phyloP scores from a whole-genome alignment of 2,113 vertebrate species.

The Hippoglossus stenolepis region DNA sequence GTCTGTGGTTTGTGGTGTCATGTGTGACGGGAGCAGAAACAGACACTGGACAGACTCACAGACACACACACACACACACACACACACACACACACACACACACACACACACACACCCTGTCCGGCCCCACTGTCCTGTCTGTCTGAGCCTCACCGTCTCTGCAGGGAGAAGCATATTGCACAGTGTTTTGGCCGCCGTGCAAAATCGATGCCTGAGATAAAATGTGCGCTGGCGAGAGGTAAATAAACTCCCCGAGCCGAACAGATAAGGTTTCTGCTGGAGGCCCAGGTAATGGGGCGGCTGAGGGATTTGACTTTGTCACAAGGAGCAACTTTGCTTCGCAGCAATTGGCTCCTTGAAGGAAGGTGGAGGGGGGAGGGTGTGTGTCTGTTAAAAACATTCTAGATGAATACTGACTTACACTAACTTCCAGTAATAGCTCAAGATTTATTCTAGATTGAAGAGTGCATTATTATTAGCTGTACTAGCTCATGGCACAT shows the following conservation, averaged over 20 bases:
- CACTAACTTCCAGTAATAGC: not conserved
- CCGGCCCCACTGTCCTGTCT: slow-evolving; percentile 4
- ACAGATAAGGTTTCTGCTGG: slow-evolving; percentile 58
- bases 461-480: not conserved
- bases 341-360: slow-evolving; percentile 9
- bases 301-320: slow-evolving; percentile 64
- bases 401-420: not conserved
- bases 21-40: too few species aligned
- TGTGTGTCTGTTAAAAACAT: too few species aligned
- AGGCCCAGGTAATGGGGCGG: slow-evolving; percentile 26
- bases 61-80: not conserved
- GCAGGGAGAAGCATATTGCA: slow-evolving; percentile 50
- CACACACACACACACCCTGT: not conserved
- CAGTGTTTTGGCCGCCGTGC: slow-evolving; percentile 71
- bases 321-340: slow-evolving; percentile 33
- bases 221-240: slow-evolving; percentile 60
- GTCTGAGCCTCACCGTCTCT: slow-evolving; percentile 22
- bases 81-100: too few species aligned
- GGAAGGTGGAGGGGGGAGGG: not conserved
- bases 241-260: slow-evolving; percentile 67
- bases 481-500: too few species aligned
- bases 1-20: not conserved
- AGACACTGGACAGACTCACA: not conserved
- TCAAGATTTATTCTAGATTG: not conserved
- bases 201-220: slow-evolving; percentile 80